These are phyloP conservation scores for Hippocampus zosterae DNA, from an alignment of 2,113 vertebrate species.

Conservation along the genomic window DNA sequence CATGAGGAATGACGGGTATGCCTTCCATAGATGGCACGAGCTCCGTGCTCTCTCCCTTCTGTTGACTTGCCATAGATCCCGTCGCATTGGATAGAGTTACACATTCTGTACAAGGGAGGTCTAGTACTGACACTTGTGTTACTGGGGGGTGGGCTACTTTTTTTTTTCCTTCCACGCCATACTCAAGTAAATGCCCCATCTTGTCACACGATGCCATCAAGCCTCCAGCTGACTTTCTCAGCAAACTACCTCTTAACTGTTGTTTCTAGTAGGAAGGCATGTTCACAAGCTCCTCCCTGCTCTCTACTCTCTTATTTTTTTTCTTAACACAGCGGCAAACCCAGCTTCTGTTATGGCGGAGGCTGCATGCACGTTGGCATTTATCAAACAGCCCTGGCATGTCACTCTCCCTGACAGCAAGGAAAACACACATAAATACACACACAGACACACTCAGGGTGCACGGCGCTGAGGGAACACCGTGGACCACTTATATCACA, in stretches of 20 bases:
- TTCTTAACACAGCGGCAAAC: slow-evolving; percentile 47
- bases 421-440: slow-evolving; percentile 23
- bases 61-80: slow-evolving; percentile 43
- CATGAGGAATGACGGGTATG: slow-evolving; percentile 49
- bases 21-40: slow-evolving; percentile 27
- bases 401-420: slow-evolving; percentile 44
- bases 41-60: slow-evolving; percentile 15
- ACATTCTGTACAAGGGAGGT: slow-evolving; percentile 32
- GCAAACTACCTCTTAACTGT: slow-evolving; percentile 10
- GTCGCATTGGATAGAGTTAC: slow-evolving; percentile 53
- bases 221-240: slow-evolving; percentile 21
- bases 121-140: slow-evolving; percentile 23
- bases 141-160: slow-evolving; percentile 11
- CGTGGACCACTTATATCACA: slow-evolving; percentile 32
- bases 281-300: slow-evolving; percentile 48
- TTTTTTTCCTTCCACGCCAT: slow-evolving; percentile 12
- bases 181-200: slow-evolving; percentile 23
- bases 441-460: slow-evolving; percentile 13
- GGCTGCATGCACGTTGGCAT: slow-evolving; percentile 55
- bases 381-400: slow-evolving; percentile 51
- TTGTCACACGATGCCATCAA: slow-evolving; percentile 43
- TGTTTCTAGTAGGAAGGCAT: slow-evolving; percentile 24
- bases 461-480: slow-evolving; percentile 40
- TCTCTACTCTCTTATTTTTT: slow-evolving; percentile 35
- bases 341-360: slow-evolving; percentile 68